Evolutionary conservation across 2,113 vertebrate species (phyloP), one percentile per base, ranked within the genome.

Genomic region (Ariopsis seemanni): DNA sequence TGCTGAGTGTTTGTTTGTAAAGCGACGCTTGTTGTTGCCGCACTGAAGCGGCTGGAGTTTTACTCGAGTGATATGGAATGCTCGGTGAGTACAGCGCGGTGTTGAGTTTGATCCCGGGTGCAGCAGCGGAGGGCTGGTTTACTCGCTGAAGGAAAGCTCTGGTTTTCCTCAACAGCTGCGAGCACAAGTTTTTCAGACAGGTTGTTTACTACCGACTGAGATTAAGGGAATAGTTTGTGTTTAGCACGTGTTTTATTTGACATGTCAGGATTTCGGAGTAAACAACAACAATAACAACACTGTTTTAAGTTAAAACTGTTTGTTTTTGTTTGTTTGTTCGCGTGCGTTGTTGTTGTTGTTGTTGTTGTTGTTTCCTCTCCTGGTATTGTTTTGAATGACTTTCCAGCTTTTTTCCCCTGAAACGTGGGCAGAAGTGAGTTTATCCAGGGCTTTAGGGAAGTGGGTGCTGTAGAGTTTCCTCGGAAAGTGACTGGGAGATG

Each of bases 21-120:
- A 84, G 34, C 65, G 55, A 22, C 27, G 63, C 77, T 67, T 85
- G 72, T 53, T 72, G 85, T 85, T 77, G 69, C 63, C 58, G 80
- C 85, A 81, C 14, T 8, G 53, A 83, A 86, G 12, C 82, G 50
- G 79, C 42, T 78, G 57, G 83, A 57, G 18, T 83, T 87, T 72
- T 65, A 74, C 82, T 86, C 55, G 30, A 69, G 71, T 81, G 88
- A 88, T 79, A 90, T 89, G 90, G 4, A 42, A 4, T 4, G 4
- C 80, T 67, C 88, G 89, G 91, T 91, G 57, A 90, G 90, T n/a
- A n/a, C n/a, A n/a, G n/a, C n/a, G n/a, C n/a, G n/a, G n/a, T n/a
- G n/a, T n/a, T n/a, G n/a, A n/a, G n/a, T n/a, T n/a, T n/a, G n/a
- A n/a, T n/a, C n/a, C n/a, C n/a, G n/a, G n/a, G n/a, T n/a, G n/a